Percentiles rank a stretch among this genome's conserved stretches.
Evolutionary conservation across 1,140 invertebrate species (phyloP).

Genomic region (Platorchestia sp.): DNA sequence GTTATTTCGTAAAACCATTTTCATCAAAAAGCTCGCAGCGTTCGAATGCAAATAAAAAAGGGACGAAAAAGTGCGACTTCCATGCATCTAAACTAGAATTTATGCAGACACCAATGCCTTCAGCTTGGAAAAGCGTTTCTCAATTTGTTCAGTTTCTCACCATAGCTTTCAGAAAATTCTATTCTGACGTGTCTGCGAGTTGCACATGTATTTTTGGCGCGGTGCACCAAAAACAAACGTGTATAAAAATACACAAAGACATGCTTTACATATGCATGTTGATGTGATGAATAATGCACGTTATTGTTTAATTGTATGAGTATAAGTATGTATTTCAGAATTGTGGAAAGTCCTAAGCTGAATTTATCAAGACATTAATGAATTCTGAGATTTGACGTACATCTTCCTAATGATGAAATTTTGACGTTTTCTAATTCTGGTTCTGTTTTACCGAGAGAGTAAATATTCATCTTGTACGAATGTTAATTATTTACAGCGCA

Average conservation of each 20-base stretch:
- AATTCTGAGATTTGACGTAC: too few species aligned
- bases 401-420: too few species aligned
- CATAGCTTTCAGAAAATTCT: background rate
- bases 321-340: too few species aligned
- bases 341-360: too few species aligned
- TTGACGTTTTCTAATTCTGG: too few species aligned
- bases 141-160: background rate
- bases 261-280: background rate
- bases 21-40: background rate
- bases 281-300: too few species aligned
- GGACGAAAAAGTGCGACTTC: background rate
- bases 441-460: too few species aligned
- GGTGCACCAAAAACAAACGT: background rate
- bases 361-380: too few species aligned
- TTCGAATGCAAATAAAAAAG: background rate
- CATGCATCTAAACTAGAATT: slow-evolving; percentile 9
- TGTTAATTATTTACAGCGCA: too few species aligned
- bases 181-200: background rate
- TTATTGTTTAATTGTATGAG: too few species aligned
- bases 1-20: background rate
- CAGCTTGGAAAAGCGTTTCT: background rate
- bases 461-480: too few species aligned
- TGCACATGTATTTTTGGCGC: background rate
- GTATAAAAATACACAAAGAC: background rate
- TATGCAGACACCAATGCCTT: background rate